Evolutionary conservation across 2,113 vertebrate genomes (phyloP).

Genomic region (Bambusicola thoracicus): DNA sequence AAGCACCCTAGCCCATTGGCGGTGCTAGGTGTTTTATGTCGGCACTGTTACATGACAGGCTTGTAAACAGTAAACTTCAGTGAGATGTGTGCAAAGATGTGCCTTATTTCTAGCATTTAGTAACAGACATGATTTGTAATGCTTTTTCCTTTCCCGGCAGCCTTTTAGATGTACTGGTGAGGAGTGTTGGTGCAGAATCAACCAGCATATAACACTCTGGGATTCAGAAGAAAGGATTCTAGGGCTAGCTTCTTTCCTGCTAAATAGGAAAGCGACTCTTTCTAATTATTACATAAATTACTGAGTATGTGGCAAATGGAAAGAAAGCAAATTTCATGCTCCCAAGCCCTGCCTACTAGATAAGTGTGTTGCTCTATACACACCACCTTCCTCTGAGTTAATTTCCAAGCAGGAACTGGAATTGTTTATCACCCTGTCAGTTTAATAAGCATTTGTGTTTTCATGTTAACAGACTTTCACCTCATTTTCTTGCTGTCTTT

Average conservation of each 20-base stretch:
- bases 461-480: background rate
- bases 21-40: background rate
- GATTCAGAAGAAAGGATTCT: background rate
- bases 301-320: background rate
- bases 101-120: background rate
- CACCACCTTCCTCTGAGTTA: background rate
- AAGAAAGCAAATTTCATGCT: background rate
- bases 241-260: background rate
- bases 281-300: background rate
- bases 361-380: background rate
- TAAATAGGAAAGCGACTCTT: background rate
- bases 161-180: background rate
- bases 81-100: background rate
- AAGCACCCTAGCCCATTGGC: background rate
- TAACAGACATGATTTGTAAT: background rate
- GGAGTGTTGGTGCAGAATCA: background rate
- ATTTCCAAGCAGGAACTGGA: background rate
- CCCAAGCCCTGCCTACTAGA: background rate
- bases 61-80: background rate
- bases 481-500: background rate
- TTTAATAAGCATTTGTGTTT: background rate
- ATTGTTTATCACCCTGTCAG: background rate
- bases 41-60: background rate
- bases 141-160: background rate
- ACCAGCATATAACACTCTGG: background rate